Percentiles rank a stretch among this genome's conserved stretches.
Conservation (phyloP, 30 jellyfish, hydroid and myxozoan genomes). For the Aurelia sp. region DNA sequence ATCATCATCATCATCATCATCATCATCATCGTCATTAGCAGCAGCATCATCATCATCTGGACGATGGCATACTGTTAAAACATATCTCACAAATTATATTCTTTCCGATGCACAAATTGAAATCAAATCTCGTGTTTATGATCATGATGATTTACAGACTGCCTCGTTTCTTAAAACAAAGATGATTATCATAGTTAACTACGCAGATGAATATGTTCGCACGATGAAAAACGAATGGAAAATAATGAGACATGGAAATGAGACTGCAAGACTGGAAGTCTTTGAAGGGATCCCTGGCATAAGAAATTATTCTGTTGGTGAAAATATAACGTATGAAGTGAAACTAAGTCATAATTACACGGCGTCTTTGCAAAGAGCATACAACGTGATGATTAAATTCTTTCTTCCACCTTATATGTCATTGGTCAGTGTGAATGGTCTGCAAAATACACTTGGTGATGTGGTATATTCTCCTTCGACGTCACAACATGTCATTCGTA, state of each 20-base stretch:
- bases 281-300: not conserved
- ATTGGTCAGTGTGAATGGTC: conserved; percentile 19
- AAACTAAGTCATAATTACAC: not conserved
- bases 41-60: not conserved
- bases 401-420: conserved; percentile 48
- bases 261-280: conserved; percentile 9
- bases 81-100: not conserved
- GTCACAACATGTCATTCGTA: conserved; percentile 20
- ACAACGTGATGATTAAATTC: conserved; percentile 11
- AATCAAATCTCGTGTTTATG: conserved; percentile 21
- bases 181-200: conserved; percentile 13
- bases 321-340: conserved; percentile 17
- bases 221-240: not conserved
- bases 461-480: not conserved
- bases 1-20: too few relatives aligned
- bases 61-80: not conserved
- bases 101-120: conserved; percentile 37
- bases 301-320: conserved; percentile 34
- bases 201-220: conserved; percentile 15
- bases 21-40: too few relatives aligned
- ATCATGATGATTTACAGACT: conserved; percentile 24
- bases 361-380: conserved; percentile 36
- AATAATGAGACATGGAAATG: conserved; percentile 9
- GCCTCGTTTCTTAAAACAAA: not conserved
- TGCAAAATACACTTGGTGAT: conserved; percentile 27